Evolutionary conservation across 2,888 invertebrate species (phyloP).

Genomic region (Tromatobia lineatoria): DNA sequence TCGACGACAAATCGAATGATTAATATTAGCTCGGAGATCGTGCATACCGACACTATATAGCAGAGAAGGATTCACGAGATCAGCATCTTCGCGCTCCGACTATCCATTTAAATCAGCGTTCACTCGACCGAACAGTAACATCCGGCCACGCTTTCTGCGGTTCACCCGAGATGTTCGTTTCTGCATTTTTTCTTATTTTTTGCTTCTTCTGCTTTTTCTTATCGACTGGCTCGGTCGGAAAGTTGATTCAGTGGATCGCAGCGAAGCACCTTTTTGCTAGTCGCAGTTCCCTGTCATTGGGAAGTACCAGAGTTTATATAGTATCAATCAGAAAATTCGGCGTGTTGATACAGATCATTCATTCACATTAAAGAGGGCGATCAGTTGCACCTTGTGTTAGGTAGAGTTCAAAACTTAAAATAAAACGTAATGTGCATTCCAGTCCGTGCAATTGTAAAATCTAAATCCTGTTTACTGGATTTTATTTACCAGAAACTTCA

Average conservation of each 20-base stretch:
- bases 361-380: not conserved
- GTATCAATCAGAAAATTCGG: conserved; percentile 31
- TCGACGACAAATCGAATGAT: conserved; percentile 13
- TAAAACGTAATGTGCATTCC: too few relatives aligned
- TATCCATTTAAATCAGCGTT: conserved; percentile 73
- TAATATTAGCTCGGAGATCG: conserved; percentile 7
- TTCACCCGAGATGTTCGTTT: conserved; percentile 64
- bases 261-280: conserved; percentile 42
- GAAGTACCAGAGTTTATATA: conserved; percentile 37
- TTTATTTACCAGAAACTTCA: too few relatives aligned
- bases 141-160: conserved; percentile 84
- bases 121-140: conserved; percentile 79
- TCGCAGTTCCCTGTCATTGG: conserved; percentile 5
- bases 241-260: conserved; percentile 63
- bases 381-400: too few relatives aligned
- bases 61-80: conserved; percentile 55
- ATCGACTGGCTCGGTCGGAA: conserved; percentile 59
- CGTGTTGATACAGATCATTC: conserved; percentile 25
- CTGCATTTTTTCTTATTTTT: conserved; percentile 28
- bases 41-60: conserved; percentile 1
- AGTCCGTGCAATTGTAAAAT: too few relatives aligned
- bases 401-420: too few relatives aligned
- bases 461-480: too few relatives aligned
- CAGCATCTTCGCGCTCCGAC: conserved; percentile 56
- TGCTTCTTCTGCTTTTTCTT: conserved; percentile 49